Base-by-base conservation (phyloP, 2,888 invertebrate species). In the Pseudolycoriella hygida region DNA sequence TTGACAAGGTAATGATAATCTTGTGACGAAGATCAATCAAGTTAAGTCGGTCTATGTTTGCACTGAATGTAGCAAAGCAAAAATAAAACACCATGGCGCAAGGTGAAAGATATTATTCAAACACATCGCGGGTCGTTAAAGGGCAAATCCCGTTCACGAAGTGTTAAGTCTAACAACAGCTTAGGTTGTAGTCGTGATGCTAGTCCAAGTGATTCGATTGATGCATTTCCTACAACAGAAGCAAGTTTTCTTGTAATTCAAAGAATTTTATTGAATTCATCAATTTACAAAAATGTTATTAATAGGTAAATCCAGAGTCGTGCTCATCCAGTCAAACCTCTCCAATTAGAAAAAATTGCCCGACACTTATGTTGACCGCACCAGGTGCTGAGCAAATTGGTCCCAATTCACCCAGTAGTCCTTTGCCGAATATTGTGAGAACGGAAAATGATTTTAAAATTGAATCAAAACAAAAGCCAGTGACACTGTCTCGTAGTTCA, bases 41-140 rank as follows among this genome's bases (percentile, higher is more conserved):
- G 34, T 34, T 12, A 34, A 34, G 12, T 34, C 40, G 17, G 42
- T 45, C 20, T 46, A 44, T 46, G 34, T 44, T 47, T 32, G 20
- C 42, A 47, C 44, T 17, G 53, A 25, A 18, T 31, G 14, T 31
- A 37, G 39, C 40, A 50, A 50, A 47, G 31, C n/a, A 71, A 70
- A 68, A 70, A 71, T 59, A 77, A 76, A 57, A 79, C 76, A n/a
- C 76, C 81, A 0, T 83, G 83, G 82, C 76, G 77, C 1, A 79
- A 80, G 61, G 79, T 84, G 68, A 76, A 80, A 50, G 79, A 80
- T 55, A 82, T 83, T 47, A 79, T 83, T 49, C 78, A 80, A 56
- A 77, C 79, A 0, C 70, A 53, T 49, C 45, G 52, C 15, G 49
- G 50, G 6, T 52, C 52, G 8, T 48, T 52, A 39, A 52, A 52